A percentile compares a stretch with the other conserved stretches of the same genome.
These are phyloP conservation scores for Denticeps clupeoides DNA, from an alignment of 2,797 vertebrate genomes.

Conservation along the genomic window DNA sequence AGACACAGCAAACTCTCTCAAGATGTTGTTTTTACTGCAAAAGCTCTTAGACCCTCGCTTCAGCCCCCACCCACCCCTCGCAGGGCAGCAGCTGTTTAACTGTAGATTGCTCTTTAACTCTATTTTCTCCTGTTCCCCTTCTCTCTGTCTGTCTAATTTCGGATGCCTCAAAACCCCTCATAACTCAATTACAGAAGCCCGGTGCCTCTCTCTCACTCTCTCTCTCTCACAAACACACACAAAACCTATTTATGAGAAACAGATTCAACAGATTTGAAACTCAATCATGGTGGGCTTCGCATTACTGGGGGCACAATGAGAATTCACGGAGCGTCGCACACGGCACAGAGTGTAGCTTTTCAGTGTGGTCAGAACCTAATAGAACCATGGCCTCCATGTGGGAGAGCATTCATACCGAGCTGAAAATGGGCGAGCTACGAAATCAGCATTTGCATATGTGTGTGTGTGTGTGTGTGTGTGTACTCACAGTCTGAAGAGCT, in stretches of 20 bases:
- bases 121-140: conserved; percentile 18
- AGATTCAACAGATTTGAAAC: too few relatives aligned
- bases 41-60: conserved; percentile 18
- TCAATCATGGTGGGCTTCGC: too few relatives aligned
- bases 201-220: conserved; percentile 12
- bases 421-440: too few relatives aligned
- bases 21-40: conserved; percentile 24
- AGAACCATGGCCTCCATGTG: too few relatives aligned
- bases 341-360: too few relatives aligned
- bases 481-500: conserved; percentile 97
- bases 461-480: background rate
- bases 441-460: background rate
- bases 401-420: too few relatives aligned
- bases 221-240: background rate
- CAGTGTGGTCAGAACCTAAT: too few relatives aligned
- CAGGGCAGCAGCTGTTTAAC: conserved; percentile 25
- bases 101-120: conserved; percentile 24
- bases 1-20: conserved; percentile 18
- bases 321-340: too few relatives aligned
- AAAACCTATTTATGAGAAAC: too few relatives aligned
- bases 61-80: background rate
- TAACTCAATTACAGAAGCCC: conserved; percentile 26
- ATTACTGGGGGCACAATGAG: too few relatives aligned
- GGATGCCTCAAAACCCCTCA: conserved; percentile 22
- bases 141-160: conserved; percentile 15